These are phyloP conservation scores for Pocillopora verrucosa DNA, from an alignment of 64 coral and sea anemone genomes.

Conservation along the genomic window DNA sequence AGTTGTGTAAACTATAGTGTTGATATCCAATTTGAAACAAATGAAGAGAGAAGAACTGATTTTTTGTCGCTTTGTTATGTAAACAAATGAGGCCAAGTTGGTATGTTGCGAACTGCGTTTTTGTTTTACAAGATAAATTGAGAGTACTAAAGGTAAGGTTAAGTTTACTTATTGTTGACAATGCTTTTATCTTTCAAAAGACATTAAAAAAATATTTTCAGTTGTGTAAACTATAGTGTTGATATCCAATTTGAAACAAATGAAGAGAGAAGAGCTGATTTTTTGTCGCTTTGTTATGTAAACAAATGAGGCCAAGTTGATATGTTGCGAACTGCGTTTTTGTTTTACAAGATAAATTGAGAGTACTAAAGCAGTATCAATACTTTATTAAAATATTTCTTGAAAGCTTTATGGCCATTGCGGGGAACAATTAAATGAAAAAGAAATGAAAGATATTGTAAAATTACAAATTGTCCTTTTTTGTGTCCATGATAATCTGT, in stretches of 20 bases:
- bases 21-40: background rate
- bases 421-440: background rate
- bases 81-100: slow-evolving; percentile 13
- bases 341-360: background rate
- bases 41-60: slow-evolving; percentile 4
- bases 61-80: background rate
- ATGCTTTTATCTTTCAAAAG: too few species aligned
- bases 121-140: background rate
- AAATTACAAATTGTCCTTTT: slow-evolving; percentile 5
- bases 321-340: too few species aligned
- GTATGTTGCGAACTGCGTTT: too few species aligned
- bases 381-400: too few species aligned
- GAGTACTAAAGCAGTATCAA: background rate
- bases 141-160: background rate
- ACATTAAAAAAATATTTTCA: background rate
- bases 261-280: slow-evolving; percentile 12
- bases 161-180: too few species aligned
- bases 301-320: slow-evolving; percentile 11
- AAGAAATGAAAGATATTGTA: slow-evolving; percentile 5
- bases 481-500: background rate
- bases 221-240: background rate
- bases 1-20: background rate
- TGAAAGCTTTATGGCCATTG: background rate
- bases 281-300: background rate
- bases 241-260: background rate